A percentile compares a stretch with the other conserved stretches of the same genome.
These are phyloP conservation scores for Pomatostomus ruficeps DNA, from an alignment of 2,113 vertebrate genomes.

Conservation along the genomic window DNA sequence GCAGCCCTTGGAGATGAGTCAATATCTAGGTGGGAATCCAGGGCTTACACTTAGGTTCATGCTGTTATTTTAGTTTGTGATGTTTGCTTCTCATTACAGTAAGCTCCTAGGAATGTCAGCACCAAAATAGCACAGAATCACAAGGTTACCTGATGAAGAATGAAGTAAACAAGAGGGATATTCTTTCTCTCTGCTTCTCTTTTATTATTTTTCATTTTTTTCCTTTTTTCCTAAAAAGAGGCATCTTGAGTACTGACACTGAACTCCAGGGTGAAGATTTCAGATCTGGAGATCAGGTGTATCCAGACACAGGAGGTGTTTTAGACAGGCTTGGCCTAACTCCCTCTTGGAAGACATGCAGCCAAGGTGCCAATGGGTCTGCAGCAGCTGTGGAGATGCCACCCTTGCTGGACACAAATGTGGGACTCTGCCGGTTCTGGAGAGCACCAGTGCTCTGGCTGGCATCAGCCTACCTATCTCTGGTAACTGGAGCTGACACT, in stretches of 20 bases:
- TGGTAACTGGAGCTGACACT: neutral
- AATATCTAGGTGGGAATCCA: conserved; percentile 46
- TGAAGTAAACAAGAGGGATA: conserved; percentile 51
- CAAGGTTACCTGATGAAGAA: conserved; percentile 54
- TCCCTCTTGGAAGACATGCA: neutral
- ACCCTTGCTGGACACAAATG: accelerated
- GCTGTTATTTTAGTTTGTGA: conserved; percentile 59
- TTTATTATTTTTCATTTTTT: neutral
- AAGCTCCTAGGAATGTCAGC: conserved; percentile 55
- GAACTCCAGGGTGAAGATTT: neutral
- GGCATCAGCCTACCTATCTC: neutral
- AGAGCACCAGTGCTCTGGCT: neutral
- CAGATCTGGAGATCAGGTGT: neutral
- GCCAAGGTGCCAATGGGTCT: accelerated
- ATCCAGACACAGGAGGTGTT: neutral
- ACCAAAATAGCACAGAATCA: conserved; percentile 62
- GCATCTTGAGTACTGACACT: neutral
- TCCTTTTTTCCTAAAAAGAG: neutral
- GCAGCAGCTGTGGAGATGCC: neutral
- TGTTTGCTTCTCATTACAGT: conserved; percentile 54
- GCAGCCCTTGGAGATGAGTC: neutral
- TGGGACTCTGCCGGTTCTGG: neutral
- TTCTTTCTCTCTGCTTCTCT: neutral
- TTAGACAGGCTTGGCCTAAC: neutral
- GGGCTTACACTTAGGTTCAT: conserved; percentile 10